Percentiles rank a stretch among this genome's conserved stretches.
Conservation (phyloP, 2,797 vertebrate species). For the Coendou prehensilis region DNA sequence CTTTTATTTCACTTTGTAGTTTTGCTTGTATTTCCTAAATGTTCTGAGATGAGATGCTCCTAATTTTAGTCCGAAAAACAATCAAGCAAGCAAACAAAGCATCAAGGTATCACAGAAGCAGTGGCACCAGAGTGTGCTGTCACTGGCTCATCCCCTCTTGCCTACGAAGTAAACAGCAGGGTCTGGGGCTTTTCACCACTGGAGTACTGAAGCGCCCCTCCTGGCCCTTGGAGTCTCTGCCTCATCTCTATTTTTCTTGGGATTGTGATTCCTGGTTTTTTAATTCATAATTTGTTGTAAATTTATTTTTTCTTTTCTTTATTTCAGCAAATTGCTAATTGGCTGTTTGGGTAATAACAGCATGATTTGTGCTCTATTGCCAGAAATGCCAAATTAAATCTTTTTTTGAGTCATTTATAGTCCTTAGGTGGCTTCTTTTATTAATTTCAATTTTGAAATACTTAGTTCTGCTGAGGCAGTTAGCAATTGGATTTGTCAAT, state of each 20-base stretch:
- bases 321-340: conserved; percentile 22
- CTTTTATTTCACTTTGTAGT: neutral
- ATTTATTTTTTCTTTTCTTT: conserved; percentile 6
- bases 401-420: neutral
- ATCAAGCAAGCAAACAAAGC: neutral
- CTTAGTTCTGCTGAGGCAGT: neutral
- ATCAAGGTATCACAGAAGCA: neutral
- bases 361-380: neutral
- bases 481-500: neutral
- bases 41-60: neutral
- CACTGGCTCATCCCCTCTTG: neutral
- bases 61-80: neutral
- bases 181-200: neutral
- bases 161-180: neutral
- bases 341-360: neutral
- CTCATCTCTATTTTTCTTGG: neutral
- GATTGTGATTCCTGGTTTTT: neutral
- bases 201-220: neutral
- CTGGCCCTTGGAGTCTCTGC: neutral
- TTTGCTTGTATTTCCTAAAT: neutral
- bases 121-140: neutral
- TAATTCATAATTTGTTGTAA: neutral
- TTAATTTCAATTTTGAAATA: conserved; percentile 46
- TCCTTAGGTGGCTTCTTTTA: neutral
- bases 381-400: conserved; percentile 30